phyloP scores from a whole-genome alignment of 2,113 vertebrate genomes.

The Drymodes brunneopygia region DNA sequence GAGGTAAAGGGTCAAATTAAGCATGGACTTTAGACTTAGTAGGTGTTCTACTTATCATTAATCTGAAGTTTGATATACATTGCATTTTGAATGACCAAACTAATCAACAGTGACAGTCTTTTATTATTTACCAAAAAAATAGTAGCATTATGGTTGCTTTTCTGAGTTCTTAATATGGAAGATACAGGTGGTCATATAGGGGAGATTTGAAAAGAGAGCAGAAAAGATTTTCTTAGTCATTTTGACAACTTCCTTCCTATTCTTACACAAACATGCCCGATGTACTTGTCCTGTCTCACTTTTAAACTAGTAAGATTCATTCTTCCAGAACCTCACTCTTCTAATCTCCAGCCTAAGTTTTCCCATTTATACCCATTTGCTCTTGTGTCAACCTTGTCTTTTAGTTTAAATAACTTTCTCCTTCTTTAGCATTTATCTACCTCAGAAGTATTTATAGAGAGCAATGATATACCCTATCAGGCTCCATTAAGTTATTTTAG shows the following conservation, averaged over 20 bases:
- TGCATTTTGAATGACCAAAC: not conserved
- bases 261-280: not conserved
- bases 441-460: constrained; percentile 62
- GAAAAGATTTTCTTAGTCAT: not conserved
- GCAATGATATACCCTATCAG: constrained; percentile 40
- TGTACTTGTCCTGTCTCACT: not conserved
- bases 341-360: not conserved
- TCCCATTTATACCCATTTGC: constrained; percentile 32
- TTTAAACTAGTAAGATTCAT: constrained; percentile 9
- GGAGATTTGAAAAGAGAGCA: not conserved
- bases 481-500: constrained; percentile 56
- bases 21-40: not conserved
- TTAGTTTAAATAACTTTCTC: constrained; percentile 50
- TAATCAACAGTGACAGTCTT: not conserved
- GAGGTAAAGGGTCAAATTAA: not conserved
- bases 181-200: not conserved
- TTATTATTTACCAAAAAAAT: not conserved
- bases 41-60: not conserved
- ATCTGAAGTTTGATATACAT: not conserved
- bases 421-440: constrained; percentile 41
- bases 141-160: not conserved
- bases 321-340: constrained; percentile 17
- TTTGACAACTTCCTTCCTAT: not conserved
- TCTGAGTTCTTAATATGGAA: not conserved
- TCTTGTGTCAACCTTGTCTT: constrained; percentile 55